phyloP scores from a whole-genome alignment of 2,888 invertebrate genomes.

The Aphelenchoides bicaudatus region DNA sequence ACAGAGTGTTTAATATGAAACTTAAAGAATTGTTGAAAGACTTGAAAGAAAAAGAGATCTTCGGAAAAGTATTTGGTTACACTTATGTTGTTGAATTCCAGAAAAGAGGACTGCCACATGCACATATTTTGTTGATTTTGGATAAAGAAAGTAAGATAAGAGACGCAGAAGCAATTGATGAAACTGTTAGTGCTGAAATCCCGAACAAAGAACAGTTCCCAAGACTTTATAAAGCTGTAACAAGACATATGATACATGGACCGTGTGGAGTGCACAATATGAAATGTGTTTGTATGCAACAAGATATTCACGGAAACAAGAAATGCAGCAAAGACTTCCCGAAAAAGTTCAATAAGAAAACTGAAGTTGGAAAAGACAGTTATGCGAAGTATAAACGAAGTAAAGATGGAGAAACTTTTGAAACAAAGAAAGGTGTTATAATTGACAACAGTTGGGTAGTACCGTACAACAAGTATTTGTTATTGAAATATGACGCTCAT shows the following conservation, averaged over 20 bases:
- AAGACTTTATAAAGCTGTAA: constrained; percentile 55
- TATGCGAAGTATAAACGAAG: constrained; percentile 32
- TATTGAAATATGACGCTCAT: constrained; percentile 58
- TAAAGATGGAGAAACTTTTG: constrained; percentile 17
- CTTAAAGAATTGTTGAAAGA: constrained; percentile 33
- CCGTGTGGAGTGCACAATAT: constrained; percentile 61
- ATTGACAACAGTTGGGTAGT: constrained; percentile 33
- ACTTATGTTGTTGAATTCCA: constrained; percentile 55
- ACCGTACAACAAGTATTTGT: constrained; percentile 44
- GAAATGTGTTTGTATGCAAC: constrained; percentile 38
- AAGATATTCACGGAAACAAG: constrained; percentile 20
- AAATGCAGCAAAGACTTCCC: constrained; percentile 28
- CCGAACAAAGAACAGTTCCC: constrained; percentile 51
- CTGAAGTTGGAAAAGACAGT: constrained; percentile 18
- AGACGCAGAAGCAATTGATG: constrained; percentile 47
- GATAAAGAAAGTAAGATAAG: constrained; percentile 26
- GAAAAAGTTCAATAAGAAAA: constrained; percentile 29
- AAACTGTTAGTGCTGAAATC: constrained; percentile 60
- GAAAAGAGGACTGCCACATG: constrained; percentile 56
- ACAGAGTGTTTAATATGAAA: constrained; percentile 8
- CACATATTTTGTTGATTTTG: constrained; percentile 43
- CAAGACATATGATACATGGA: constrained; percentile 60
- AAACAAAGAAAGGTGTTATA: constrained; percentile 28
- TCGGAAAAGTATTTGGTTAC: constrained; percentile 37
- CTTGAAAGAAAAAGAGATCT: constrained; percentile 30